Conservation (phyloP, 2,797 vertebrate genomes). For the Tenualosa ilisha region DNA sequence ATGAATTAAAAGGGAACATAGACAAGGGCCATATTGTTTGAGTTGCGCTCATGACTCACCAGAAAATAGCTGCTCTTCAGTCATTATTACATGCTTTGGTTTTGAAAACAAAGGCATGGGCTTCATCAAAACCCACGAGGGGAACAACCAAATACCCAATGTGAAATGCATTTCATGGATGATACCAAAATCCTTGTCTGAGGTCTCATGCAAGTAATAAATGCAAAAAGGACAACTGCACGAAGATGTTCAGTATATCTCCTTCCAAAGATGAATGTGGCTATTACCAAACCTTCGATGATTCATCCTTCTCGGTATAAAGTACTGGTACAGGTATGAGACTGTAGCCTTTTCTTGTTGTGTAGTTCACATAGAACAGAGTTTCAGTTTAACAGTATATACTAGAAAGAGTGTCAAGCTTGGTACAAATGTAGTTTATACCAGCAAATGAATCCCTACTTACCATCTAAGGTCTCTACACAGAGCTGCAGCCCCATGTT, state of each 20-base stretch:
- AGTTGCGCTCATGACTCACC: background rate
- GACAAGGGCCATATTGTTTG: background rate
- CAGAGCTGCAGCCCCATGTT: constrained; percentile 97
- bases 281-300: background rate
- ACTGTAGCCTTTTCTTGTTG: no score
- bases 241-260: background rate
- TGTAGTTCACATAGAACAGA: no score
- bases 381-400: no score
- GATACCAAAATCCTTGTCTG: background rate
- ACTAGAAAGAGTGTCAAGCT: no score
- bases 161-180: constrained; percentile 13
- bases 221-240: background rate
- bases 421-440: background rate
- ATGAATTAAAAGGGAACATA: background rate
- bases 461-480: constrained; percentile 91
- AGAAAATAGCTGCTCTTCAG: constrained; percentile 24
- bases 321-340: no score
- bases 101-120: constrained; percentile 17
- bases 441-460: constrained; percentile 53
- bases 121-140: background rate
- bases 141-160: background rate
- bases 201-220: background rate
- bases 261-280: background rate
- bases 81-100: constrained; percentile 14
- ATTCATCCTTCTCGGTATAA: background rate